Base-by-base conservation (phyloP, 2,888 invertebrate genomes). In the Drosophila merina region DNA sequence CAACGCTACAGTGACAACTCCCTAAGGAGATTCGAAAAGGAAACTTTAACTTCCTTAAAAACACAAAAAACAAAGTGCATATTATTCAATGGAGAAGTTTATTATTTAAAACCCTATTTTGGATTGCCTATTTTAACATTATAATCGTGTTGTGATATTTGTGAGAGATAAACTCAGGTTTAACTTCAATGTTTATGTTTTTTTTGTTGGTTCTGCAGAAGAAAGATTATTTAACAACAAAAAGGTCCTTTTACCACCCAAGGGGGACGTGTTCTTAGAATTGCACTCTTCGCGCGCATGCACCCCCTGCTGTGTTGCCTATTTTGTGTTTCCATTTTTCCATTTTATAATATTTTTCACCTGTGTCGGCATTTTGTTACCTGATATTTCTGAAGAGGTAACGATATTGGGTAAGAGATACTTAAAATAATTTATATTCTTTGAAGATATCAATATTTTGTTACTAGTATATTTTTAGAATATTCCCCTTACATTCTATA, bases 1-100 rank as follows among this genome's bases (percentile, higher is more conserved):
- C 49, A 71, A 12, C 9, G 45, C 2, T n/a, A 36, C 50, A 55
- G 60, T 60, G 26, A n/a, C 40, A 31, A 50, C 42, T 56, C 20
- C 4, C 28, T 9, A 45, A 33, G 3, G 38, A 14, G 40, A 49
- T 31, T 9, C 4, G 1, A 5, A 33, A 31, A 8, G 10, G 26
- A 25, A 9, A 28, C 14, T 14, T 14, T 14, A 25, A 26, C 30
- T 28, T n/a, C 3, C n/a, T 9, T 30, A 2, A 8, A 30, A 1
- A 7, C 1, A 30, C 7, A n/a, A 10, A 33, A n/a, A 33, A 33
- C 10, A 33, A 33, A 20, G 20, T 20, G 20, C 20, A 20, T 2
- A 20, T 2, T 20, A 20, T 20, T 20, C 20, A 20, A 20, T 20
- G 20, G 1, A 20, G 20, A 20, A 20, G 2, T 20, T 20, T 20